Conservation (phyloP, 1,140 invertebrate species). For the Scaptomyza pallida region DNA sequence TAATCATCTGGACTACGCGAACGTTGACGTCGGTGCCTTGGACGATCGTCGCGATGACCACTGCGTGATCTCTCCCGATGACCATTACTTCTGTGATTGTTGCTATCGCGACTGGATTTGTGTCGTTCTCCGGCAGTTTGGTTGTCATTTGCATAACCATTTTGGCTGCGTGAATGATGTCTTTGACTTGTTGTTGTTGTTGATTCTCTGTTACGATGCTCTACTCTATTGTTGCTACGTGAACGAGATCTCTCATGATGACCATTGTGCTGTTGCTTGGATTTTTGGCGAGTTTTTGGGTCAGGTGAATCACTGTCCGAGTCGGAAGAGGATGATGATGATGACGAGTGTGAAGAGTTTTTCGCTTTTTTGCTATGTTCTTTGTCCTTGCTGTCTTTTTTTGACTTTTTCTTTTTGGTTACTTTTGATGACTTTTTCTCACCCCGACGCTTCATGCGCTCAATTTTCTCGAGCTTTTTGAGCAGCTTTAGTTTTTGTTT, state of each 20-base stretch:
- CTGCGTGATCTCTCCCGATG: constrained; percentile 48
- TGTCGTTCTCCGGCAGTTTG: constrained; percentile 4
- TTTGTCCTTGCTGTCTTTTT: constrained; percentile 59
- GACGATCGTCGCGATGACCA: constrained; percentile 31
- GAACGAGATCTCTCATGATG: constrained; percentile 23
- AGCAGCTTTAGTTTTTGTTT: constrained; percentile 96
- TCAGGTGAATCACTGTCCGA: constrained; percentile 43
- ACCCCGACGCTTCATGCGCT: constrained; percentile 86
- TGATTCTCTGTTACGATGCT: not conserved
- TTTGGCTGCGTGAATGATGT: not conserved
- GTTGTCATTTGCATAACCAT: constrained; percentile 4
- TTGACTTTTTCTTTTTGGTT: constrained; percentile 58
- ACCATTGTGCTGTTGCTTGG: not conserved
- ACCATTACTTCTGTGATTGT: constrained; percentile 20
- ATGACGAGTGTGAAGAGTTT: constrained; percentile 15
- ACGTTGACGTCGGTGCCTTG: constrained; percentile 26
- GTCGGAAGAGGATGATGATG: constrained; percentile 50
- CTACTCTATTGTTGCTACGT: constrained; percentile 26
- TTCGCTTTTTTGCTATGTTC: constrained; percentile 40
- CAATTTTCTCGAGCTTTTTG: constrained; percentile 92
- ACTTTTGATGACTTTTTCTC: constrained; percentile 46
- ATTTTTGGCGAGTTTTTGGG: constrained; percentile 10
- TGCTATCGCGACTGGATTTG: constrained; percentile 24
- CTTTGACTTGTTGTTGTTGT: not conserved
- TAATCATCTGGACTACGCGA: constrained; percentile 29